Base-by-base conservation (phyloP, 2,888 invertebrate genomes). In the Leistus spinibarbis region DNA sequence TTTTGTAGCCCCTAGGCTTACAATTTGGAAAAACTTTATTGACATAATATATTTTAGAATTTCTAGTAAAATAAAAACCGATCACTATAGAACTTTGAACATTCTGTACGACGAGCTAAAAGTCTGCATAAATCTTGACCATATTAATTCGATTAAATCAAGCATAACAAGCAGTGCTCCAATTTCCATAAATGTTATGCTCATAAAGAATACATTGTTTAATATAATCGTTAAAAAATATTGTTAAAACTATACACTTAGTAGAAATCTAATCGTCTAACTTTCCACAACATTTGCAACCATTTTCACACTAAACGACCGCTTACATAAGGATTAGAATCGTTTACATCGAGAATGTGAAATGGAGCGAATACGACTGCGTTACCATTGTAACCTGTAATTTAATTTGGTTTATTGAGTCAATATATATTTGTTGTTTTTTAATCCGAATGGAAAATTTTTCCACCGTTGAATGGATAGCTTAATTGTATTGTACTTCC, bases 401-500 rank as follows among this genome's bases (percentile, higher is more conserved):
- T 7, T 40, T 13, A 40, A 40, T 40, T 40, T 40, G 40, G 40
- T 40, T 40, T 40, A 40, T 40, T 40, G 40, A 40, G 40, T 40
- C 40, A 40, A 40, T 40, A 40, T 7, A 40, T 40, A 40, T 40
- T 40, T 40, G 40, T 40, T 40, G 40, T 40, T 40, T 40, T 40
- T 40, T 40, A 40, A 40, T 40, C 40, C 13, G 40, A 5, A 7
- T 40, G 40, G 40, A 40, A 40, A 40, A 40, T 7, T 2, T 16
- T 57, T 68, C 27, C 68, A 68, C 27, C 57, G 68, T 68, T 68
- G 68, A 68, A 56, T 68, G 24, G 27, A 68, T 27, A 27, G 13
- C 17, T 57, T 68, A 68, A 68, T 68, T 24, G 57, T 20, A 53
- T 40, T 40, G 7, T 40, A 40, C 54, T 68, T 68, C 68, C 68